Evolutionary conservation across 1,140 invertebrate genomes (phyloP), one percentile per base, ranked within the genome.

Genomic region (Asbolus verrucosus): DNA sequence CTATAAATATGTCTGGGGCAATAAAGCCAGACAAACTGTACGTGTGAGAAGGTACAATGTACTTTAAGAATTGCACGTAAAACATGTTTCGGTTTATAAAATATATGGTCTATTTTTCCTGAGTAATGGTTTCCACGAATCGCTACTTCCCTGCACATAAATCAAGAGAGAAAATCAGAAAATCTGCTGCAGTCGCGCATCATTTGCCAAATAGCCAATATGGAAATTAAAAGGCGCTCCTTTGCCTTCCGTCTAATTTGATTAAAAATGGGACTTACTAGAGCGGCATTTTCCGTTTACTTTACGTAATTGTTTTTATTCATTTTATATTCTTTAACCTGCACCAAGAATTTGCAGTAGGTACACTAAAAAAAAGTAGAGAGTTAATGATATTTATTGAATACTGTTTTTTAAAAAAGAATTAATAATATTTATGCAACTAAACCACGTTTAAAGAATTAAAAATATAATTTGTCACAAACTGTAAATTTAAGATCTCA

Each of bases 181-280:
- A 63, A 63, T 63, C 33, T 63, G 61, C 61, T 63, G 61, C 33
- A 38, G 61, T 63, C 39, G 33, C 61, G 39, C 33, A 39, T 63
- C 61, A 63, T 63, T 63, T 63, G 61, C 61, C 61, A 63, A 63
- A 63, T 39, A 21, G 61, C 33, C 61, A 63, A 33, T 63, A 31
- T 63, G 18, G 33, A 63, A 41, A 63, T 63, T 38, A 63, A 63
- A 63, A 63, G 13, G 19, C 33, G 19, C 11, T 27, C 11, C 46
- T 54, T 54, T 54, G 3, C 27, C 19, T 54, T 54, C 46, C 9
- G 46, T n/a, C 9, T 54, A 21, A 54, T 54, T 54, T 46, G 41
- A 46, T 46, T 27, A 54, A 54, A 54, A 54, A 54, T 54, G 46
- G 8, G 46, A 21, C n/a, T n/a, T n/a, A n/a, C n/a, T n/a, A n/a